Evolutionary conservation across 2,113 vertebrate species (phyloP).

Genomic region (Turnix velox): DNA sequence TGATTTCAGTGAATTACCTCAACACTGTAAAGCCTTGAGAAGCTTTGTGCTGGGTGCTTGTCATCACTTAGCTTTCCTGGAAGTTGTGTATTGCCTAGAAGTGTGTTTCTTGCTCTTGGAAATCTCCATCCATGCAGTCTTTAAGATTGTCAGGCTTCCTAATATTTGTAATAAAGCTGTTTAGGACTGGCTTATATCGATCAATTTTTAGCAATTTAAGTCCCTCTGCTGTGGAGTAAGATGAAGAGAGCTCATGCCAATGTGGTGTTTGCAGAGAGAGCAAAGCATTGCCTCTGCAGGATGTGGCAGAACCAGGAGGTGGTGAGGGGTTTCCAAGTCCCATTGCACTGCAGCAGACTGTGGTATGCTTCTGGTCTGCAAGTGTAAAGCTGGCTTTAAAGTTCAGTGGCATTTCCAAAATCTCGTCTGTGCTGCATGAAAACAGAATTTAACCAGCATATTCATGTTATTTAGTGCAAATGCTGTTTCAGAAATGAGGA

Average conservation of each 20-base stretch:
- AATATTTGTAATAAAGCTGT: neutral
- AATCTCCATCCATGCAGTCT: neutral
- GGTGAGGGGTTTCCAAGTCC: neutral
- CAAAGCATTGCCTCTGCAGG: accelerated
- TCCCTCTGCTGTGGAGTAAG: neutral
- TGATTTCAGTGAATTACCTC: neutral
- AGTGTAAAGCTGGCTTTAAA: neutral
- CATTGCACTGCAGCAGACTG: accelerated
- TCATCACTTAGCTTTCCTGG: neutral
- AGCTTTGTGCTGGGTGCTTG: neutral
- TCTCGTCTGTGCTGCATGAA: neutral
- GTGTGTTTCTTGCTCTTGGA: neutral
- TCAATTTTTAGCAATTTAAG: neutral
- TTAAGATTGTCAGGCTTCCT: neutral
- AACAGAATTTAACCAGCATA: neutral
- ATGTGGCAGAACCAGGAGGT: neutral
- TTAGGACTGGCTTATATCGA: neutral
- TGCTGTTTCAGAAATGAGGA: neutral
- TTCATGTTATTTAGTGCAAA: neutral
- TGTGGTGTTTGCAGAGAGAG: neutral
- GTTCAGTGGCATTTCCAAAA: neutral
- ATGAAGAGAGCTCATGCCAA: neutral
- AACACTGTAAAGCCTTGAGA: neutral
- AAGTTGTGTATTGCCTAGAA: neutral
- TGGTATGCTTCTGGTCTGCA: neutral